These are phyloP conservation scores for Apostichopus japonicus DNA, from an alignment of 35 echinoderm and acorn worm species.

Conservation along the genomic window DNA sequence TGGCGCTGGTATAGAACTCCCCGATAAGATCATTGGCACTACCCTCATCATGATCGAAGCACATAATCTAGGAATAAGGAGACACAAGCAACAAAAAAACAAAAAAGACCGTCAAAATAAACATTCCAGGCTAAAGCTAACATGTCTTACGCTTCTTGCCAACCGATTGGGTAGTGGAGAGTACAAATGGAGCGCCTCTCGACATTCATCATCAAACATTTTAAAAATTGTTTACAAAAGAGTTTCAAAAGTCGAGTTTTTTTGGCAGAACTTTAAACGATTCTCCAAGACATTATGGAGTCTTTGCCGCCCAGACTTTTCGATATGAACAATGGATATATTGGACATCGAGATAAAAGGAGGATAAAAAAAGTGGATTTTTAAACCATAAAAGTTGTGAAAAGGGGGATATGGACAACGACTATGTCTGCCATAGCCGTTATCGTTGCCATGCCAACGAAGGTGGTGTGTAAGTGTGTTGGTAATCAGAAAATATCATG, in stretches of 20 bases:
- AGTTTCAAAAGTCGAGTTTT: too few species aligned
- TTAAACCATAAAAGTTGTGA: neutral
- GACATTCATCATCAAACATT: too few species aligned
- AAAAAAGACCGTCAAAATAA: neutral
- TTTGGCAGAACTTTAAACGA: too few species aligned
- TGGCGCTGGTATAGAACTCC: constrained; percentile 91
- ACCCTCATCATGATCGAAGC: constrained; percentile 98
- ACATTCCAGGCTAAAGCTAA: neutral
- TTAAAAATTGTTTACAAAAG: too few species aligned
- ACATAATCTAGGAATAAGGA: constrained; percentile 72
- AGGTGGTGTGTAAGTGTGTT: constrained; percentile 18
- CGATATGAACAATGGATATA: neutral
- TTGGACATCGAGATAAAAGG: neutral
- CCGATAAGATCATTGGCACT: constrained; percentile 98
- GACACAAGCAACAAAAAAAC: constrained; percentile 25
- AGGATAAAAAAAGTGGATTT: constrained; percentile 2
- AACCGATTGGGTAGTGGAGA: too few species aligned
- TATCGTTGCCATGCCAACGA: constrained; percentile 35
- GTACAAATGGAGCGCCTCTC: too few species aligned
- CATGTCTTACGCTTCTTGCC: too few species aligned
- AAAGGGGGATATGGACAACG: neutral
- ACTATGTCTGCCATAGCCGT: neutral
- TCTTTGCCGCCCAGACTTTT: neutral
- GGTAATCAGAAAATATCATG: constrained; percentile 30
- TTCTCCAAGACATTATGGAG: too few species aligned